phyloP scores from a whole-genome alignment of 1,140 invertebrate genomes.

The Eupristina koningsbergeri region DNA sequence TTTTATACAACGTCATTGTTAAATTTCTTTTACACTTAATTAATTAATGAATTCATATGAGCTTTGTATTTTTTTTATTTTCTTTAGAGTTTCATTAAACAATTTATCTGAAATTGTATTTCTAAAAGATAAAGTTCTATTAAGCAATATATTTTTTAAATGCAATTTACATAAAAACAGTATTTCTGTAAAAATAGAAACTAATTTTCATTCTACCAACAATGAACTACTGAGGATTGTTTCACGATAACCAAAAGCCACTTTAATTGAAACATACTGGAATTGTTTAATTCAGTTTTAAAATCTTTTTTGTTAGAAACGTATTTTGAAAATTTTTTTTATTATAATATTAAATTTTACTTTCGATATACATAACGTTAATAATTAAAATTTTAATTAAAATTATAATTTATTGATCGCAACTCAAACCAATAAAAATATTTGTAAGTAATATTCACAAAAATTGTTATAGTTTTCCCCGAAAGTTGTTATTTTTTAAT shows the following conservation, averaged over 20 bases:
- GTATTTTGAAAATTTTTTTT: background rate
- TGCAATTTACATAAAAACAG: background rate
- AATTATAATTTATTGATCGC: background rate
- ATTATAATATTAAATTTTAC: background rate
- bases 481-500: too few relatives aligned
- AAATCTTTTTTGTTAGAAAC: background rate
- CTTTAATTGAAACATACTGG: background rate
- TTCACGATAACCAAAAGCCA: background rate
- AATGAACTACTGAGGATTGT: background rate
- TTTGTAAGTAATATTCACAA: too few relatives aligned
- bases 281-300: background rate
- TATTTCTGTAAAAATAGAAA: background rate
- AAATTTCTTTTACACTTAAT: too few relatives aligned
- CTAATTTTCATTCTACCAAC: background rate
- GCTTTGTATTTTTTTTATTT: too few relatives aligned
- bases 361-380: background rate
- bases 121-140: background rate
- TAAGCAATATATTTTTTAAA: background rate
- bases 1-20: too few relatives aligned
- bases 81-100: background rate
- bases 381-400: background rate
- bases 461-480: too few relatives aligned
- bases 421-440: too few relatives aligned
- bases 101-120: background rate
- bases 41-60: too few relatives aligned